Evolutionary conservation across 2,113 vertebrate species (phyloP), one percentile per base, ranked within the genome.

Genomic region (Plestiodon gilberti): DNA sequence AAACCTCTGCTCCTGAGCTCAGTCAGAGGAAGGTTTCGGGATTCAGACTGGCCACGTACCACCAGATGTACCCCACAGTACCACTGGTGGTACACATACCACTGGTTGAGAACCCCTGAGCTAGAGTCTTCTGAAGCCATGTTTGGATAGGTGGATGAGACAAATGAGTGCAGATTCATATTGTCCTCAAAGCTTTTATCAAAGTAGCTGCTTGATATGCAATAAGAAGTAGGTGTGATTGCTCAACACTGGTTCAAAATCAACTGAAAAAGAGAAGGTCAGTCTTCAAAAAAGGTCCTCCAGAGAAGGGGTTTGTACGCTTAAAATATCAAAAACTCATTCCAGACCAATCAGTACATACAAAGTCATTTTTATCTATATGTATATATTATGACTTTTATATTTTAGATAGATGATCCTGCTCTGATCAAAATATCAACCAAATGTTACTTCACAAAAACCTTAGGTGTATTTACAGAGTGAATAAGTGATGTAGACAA

Each of bases 401-500:
- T 95, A 95, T 93, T 94, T 95, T 78, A 93, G 94, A 92, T 95
- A 94, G 96, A 95, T 94, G 94, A 95, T 81, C 61, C 95, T 96
- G 90, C 96, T 96, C 96, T 96, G 96, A 97, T 95, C 95, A 98
- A 95, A 96, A 91, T 96, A 96, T 92, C 93, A 96, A 97, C 92
- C 81, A 88, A 97, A 74, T 96, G 95, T 95, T 96, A 97, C 96
- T 96, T 96, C 95, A 96, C 98, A 98, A 96, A 97, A 97, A 97
- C 93, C 85, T 80, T 97, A 96, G 97, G 97, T 98, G 96, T 98
- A 98, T 99, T 98, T 99, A 99, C 98, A 98, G 92, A 83, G 89
- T 94, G 93, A 97, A 97, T 96, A 97, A 97, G 95, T 96, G 97
- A 97, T 91, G 96, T 48, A 95, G 94, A 93, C 91, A 84, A 91